These are phyloP conservation scores for Acropternis orthonyx DNA, from an alignment of 2,797 vertebrate genomes.

Conservation along the genomic window DNA sequence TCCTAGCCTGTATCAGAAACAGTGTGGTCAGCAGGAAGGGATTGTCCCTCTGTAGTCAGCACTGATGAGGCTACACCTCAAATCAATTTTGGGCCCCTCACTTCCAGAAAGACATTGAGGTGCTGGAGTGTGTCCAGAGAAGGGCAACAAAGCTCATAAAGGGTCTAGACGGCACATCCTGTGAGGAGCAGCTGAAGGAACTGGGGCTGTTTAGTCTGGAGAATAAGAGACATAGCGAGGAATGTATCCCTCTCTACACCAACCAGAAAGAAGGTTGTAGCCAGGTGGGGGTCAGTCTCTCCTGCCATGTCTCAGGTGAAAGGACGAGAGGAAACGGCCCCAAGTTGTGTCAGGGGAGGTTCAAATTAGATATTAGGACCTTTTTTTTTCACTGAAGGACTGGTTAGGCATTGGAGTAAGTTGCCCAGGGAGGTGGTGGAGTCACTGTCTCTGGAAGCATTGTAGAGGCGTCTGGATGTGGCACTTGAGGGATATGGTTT, in stretches of 20 bases:
- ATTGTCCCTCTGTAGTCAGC: neutral
- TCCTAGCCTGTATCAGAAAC: neutral
- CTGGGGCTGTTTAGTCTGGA: neutral
- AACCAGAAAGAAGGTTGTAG: neutral
- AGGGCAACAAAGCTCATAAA: neutral
- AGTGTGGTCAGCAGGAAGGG: neutral
- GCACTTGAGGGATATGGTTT: neutral
- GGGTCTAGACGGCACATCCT: neutral
- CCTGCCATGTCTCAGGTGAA: neutral
- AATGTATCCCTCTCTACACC: neutral
- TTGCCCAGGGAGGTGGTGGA: neutral
- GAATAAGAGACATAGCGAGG: neutral
- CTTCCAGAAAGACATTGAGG: neutral
- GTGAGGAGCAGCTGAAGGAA: neutral
- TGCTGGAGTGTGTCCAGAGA: neutral
- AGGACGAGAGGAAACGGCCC: neutral
- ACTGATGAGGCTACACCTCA: neutral
- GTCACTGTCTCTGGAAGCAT: neutral
- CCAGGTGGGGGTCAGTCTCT: accelerated
- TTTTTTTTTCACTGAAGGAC: neutral
- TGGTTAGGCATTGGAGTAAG: neutral
- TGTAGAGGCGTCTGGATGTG: neutral
- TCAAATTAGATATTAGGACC: neutral
- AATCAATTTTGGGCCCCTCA: too few relatives aligned
- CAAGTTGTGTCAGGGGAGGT: neutral